Evolutionary conservation across 2,113 vertebrate genomes (phyloP).

Genomic region (Saguinus midas): DNA sequence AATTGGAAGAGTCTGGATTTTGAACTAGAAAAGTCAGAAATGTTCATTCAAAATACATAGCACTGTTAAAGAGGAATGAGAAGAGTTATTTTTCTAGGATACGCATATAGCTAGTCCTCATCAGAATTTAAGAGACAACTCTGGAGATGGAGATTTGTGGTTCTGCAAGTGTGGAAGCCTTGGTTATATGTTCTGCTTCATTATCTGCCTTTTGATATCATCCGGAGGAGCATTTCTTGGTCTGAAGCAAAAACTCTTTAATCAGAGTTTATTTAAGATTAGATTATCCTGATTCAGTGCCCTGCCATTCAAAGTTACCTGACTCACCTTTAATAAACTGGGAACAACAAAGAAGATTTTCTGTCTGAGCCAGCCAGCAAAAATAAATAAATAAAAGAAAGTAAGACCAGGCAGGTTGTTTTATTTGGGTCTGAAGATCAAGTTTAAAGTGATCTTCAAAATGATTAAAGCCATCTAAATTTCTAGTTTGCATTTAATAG

Average conservation of each 20-base stretch:
- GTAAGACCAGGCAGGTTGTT: conserved; percentile 27
- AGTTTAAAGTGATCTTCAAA: conserved; percentile 33
- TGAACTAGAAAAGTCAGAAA: not conserved
- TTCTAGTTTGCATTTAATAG: conserved; percentile 52
- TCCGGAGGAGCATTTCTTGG: not conserved
- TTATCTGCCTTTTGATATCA: conserved; percentile 16
- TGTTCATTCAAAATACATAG: not conserved
- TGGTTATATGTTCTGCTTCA: not conserved
- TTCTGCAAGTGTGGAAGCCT: not conserved
- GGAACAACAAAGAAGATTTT: conserved; percentile 41
- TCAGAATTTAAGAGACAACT: conserved; percentile 10
- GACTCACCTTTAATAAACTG: conserved; percentile 55
- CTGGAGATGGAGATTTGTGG: not conserved
- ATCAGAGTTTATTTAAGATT: conserved; percentile 43
- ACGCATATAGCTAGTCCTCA: not conserved
- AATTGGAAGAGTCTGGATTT: not conserved
- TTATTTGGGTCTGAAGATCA: conserved; percentile 43
- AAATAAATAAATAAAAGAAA: not conserved
- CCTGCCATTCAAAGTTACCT: conserved; percentile 9
- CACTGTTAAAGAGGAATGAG: not conserved
- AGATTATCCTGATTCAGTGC: conserved; percentile 20
- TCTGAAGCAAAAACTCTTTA: conserved; percentile 11
- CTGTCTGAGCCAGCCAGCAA: conserved; percentile 2
- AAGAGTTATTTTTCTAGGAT: not conserved
- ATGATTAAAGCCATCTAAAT: not conserved